phyloP scores from a whole-genome alignment of 2,113 vertebrate genomes.

The Centrocercus urophasianus region DNA sequence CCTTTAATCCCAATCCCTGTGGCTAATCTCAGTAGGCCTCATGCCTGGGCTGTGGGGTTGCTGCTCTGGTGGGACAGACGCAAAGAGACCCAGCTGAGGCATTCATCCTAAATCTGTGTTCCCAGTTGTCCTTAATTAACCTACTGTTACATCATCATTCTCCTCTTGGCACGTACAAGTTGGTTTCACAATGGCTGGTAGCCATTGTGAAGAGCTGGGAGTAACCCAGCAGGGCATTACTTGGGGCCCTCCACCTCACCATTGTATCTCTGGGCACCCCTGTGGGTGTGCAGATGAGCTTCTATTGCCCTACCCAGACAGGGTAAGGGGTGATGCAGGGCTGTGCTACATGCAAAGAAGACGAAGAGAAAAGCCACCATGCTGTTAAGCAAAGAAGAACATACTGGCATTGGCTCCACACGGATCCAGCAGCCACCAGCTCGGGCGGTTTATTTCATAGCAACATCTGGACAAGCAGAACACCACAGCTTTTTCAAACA shows the following conservation, averaged over 20 bases:
- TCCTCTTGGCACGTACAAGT: neutral
- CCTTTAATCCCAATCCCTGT: neutral
- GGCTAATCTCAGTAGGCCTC: neutral
- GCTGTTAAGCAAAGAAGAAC: neutral
- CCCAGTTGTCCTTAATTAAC: neutral
- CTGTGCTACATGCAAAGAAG: accelerated
- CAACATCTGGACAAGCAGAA: accelerated
- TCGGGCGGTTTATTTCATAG: neutral
- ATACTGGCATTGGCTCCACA: accelerated
- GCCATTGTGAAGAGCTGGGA: accelerated
- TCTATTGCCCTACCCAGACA: neutral
- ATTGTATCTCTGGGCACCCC: neutral
- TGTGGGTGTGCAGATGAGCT: neutral
- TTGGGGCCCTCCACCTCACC: neutral
- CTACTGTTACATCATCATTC: neutral
- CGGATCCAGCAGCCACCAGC: accelerated
- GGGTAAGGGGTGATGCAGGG: accelerated
- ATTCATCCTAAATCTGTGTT: neutral
- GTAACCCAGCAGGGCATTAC: neutral
- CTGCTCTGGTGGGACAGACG: neutral
- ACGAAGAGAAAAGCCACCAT: neutral
- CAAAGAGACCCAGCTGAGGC: neutral
- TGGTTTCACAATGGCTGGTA: neutral
- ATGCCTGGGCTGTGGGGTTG: accelerated
- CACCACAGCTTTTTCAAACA: neutral